These are phyloP conservation scores for Agelastica alni DNA, from an alignment of 2,888 invertebrate genomes.

Conservation along the genomic window DNA sequence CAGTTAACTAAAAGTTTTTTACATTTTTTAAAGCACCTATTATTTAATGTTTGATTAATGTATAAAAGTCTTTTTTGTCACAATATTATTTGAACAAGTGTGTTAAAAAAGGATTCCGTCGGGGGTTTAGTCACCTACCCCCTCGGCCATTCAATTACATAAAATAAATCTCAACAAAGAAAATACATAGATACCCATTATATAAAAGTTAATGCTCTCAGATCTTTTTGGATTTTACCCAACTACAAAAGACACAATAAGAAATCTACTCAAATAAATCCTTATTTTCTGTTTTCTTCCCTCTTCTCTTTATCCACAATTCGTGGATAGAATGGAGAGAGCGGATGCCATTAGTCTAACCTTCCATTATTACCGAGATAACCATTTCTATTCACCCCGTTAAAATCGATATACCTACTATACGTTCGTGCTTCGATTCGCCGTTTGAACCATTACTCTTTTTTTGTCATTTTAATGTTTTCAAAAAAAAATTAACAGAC, in stretches of 20 bases:
- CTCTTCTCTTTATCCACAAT: slow-evolving; percentile 3
- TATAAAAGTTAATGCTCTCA: slow-evolving; percentile 9
- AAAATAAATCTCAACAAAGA: slow-evolving; percentile 7
- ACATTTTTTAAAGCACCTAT: too few species aligned
- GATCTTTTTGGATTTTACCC: slow-evolving; percentile 7
- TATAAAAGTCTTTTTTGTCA: too few species aligned
- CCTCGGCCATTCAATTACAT: not conserved
- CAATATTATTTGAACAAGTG: too few species aligned
- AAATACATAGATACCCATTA: slow-evolving; percentile 9
- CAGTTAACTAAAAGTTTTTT: too few species aligned
- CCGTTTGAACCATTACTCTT: slow-evolving; percentile 6
- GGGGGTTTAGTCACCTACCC: not conserved
- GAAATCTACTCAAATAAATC: slow-evolving; percentile 16
- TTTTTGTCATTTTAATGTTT: not conserved
- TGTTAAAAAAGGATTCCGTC: too few species aligned
- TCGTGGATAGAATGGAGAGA: slow-evolving; percentile 9
- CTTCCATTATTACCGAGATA: slow-evolving; percentile 19
- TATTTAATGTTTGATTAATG: too few species aligned
- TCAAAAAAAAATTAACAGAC: not conserved
- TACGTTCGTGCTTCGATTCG: not conserved
- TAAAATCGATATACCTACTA: slow-evolving; percentile 21
- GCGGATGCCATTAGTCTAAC: slow-evolving; percentile 20
- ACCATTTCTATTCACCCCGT: slow-evolving; percentile 17
- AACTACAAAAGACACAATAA: slow-evolving; percentile 13
- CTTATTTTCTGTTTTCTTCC: slow-evolving; percentile 17